Evolutionary conservation across 2,888 invertebrate species (phyloP).

Genomic region (Sarcophaga subvicina): DNA sequence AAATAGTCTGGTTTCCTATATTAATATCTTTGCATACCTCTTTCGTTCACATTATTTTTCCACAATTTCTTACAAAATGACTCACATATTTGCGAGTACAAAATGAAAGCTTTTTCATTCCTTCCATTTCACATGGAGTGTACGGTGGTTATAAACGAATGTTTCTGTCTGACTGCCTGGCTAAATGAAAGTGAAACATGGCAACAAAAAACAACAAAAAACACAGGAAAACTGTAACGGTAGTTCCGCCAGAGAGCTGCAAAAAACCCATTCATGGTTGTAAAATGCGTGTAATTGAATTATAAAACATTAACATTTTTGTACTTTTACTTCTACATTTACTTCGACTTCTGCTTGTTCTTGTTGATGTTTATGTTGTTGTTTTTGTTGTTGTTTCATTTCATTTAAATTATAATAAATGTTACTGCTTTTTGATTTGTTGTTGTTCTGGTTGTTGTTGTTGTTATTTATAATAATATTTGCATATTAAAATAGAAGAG

Average conservation of each 20-base stretch:
- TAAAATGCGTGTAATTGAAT: slow-evolving; percentile 66
- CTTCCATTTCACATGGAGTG: neutral
- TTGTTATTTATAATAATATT: slow-evolving; percentile 46
- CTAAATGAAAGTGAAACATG: neutral
- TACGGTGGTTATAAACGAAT: neutral
- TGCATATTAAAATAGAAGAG: slow-evolving; percentile 52
- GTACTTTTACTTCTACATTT: neutral
- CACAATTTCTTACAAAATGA: neutral
- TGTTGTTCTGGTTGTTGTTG: neutral
- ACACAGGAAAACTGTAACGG: neutral
- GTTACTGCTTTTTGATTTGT: neutral
- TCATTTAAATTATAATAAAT: slow-evolving; percentile 53
- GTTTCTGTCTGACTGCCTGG: neutral
- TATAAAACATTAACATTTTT: slow-evolving; percentile 59
- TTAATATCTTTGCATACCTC: too few species aligned
- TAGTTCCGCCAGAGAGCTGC: slow-evolving; percentile 46
- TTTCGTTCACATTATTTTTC: too few species aligned
- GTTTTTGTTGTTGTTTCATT: slow-evolving; percentile 42
- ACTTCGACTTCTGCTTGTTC: neutral
- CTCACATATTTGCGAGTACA: neutral
- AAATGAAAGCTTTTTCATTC: neutral
- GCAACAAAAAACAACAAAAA: neutral
- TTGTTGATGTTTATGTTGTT: slow-evolving; percentile 14
- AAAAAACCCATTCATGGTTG: slow-evolving; percentile 59
- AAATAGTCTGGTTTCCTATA: too few species aligned